Evolutionary conservation across 2,888 invertebrate species (phyloP).

Genomic region (Papilio demoleus): DNA sequence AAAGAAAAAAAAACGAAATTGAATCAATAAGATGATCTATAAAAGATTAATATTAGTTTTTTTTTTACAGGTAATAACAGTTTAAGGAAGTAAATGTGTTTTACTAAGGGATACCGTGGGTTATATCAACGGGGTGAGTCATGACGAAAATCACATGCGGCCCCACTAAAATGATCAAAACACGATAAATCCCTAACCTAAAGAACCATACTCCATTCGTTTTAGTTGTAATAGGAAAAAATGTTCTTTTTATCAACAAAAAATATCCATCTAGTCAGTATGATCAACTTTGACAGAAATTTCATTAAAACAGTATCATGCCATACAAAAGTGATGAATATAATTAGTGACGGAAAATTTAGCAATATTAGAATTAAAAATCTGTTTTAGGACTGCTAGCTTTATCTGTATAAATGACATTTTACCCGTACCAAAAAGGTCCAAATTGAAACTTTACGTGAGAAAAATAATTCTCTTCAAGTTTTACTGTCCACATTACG

Average conservation of each 20-base stretch:
- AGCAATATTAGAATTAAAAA: constrained; percentile 33
- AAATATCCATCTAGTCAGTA: constrained; percentile 36
- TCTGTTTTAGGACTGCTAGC: constrained; percentile 21
- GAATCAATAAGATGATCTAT: too few species aligned
- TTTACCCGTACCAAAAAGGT: neutral
- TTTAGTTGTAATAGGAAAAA: constrained; percentile 26
- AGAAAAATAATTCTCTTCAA: neutral
- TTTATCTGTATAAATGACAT: constrained; percentile 5
- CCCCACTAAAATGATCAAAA: neutral
- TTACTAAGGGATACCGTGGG: constrained; percentile 25
- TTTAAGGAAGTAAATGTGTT: constrained; percentile 28
- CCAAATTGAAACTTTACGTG: neutral
- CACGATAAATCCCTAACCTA: neutral
- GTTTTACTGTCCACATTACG: neutral
- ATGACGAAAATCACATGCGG: constrained; percentile 6
- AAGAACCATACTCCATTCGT: constrained; percentile 3
- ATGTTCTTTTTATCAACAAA: constrained; percentile 9
- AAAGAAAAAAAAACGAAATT: too few species aligned
- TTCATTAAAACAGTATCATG: constrained; percentile 26
- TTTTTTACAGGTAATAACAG: constrained; percentile 36
- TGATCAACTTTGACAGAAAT: constrained; percentile 36
- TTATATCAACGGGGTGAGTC: constrained; percentile 1
- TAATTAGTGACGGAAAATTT: constrained; percentile 27
- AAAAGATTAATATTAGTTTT: neutral
- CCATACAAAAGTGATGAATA: constrained; percentile 39